Evolutionary conservation across 2,888 invertebrate genomes (phyloP), one percentile per base, ranked within the genome.

Genomic region (Hecatera dysodea): DNA sequence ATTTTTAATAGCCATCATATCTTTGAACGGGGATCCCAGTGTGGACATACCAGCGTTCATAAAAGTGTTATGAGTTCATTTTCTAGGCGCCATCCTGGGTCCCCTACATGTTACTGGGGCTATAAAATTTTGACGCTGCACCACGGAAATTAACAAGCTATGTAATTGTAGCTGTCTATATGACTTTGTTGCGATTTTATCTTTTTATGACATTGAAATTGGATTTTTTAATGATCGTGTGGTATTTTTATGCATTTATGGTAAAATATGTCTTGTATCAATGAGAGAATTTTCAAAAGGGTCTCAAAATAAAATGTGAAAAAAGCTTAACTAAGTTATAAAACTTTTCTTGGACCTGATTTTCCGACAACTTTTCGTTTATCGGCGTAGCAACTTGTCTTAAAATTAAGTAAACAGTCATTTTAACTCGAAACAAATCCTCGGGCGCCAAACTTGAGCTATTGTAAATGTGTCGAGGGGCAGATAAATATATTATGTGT

Each of bases 61-160:
- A 95, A 95, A 95, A 95, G 86, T 93, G 92, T 95, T 95, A 95
- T 94, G 95, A 93, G 94, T 94, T 93, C 93, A 94, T 94, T 93
- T 72, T 90, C 87, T 86, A 91, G 91, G 87, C 90, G 86, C 86
- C 85, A 87, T 86, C 90, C 63, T 65, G 66, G 57, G 64, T 83
- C 62, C 70, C 72, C 72, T 60, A 39, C 71, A 86, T 73, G 76
- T 68, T 75, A 73, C 66, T 64, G 70, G 55, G 27, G 83, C 69
- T 84, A 84, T 84, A 84, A 84, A 84, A 84, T 86, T 79, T 77
- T 84, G 86, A 86, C 84, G 83, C 29, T 86, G 82, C 77, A 73
- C 63, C 72, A 60, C 75, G 79, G 72, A 76, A 83, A 75, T 84
- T 84, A 84, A 81, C 86, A 84, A 79, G 72, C 62, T 55, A 66